These are phyloP conservation scores for Luehdorfia chinensis DNA, from an alignment of 1,140 invertebrate genomes.

Conservation along the genomic window DNA sequence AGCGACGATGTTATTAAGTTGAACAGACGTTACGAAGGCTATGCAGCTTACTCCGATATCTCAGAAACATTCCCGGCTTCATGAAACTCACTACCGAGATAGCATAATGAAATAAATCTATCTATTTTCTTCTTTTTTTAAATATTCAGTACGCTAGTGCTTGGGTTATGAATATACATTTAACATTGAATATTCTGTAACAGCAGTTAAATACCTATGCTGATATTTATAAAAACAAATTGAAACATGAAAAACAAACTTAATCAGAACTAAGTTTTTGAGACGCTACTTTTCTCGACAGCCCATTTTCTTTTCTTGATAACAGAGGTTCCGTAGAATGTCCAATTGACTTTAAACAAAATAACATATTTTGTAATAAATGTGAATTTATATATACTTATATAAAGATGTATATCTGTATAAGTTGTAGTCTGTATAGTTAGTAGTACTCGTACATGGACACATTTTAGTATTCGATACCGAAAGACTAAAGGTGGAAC, in stretches of 20 bases:
- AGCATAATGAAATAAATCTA: slow-evolving; percentile 19
- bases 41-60: slow-evolving; percentile 35
- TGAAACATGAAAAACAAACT: slow-evolving; percentile 37
- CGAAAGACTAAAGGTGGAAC: too few relatives aligned
- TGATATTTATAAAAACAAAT: slow-evolving; percentile 10
- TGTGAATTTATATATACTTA: too few relatives aligned
- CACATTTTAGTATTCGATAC: too few relatives aligned
- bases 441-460: too few relatives aligned
- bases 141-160: too few relatives aligned
- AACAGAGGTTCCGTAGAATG: slow-evolving; percentile 28
- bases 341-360: background rate
- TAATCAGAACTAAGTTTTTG: slow-evolving; percentile 51
- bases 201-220: slow-evolving; percentile 1
- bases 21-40: slow-evolving; percentile 37
- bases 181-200: slow-evolving; percentile 16
- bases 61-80: slow-evolving; percentile 14
- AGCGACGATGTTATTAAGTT: slow-evolving; percentile 46
- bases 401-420: too few relatives aligned
- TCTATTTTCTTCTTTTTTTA: too few relatives aligned
- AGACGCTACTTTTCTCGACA: slow-evolving; percentile 37
- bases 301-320: slow-evolving; percentile 31
- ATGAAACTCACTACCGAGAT: slow-evolving; percentile 17
- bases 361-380: background rate
- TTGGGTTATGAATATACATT: too few relatives aligned
- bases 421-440: too few relatives aligned